A percentile compares a stretch with the other conserved stretches of the same genome.
Conservation (phyloP, 2,113 vertebrate genomes). For the Orientallactaga bullata region DNA sequence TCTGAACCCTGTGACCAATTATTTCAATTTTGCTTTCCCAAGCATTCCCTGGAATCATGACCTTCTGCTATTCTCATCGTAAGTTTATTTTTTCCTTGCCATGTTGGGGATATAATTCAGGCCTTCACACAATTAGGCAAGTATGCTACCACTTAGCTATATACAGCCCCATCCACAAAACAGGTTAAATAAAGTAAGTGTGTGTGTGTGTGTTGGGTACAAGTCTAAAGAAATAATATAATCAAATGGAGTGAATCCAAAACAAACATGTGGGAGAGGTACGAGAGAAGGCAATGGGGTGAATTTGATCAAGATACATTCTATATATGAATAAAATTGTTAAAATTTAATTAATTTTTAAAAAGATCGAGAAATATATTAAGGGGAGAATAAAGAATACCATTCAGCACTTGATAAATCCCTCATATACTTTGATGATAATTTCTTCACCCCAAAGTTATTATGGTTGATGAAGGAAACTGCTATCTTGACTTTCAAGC, state of each 20-base stretch:
- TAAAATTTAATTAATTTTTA: not conserved
- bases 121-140: not conserved
- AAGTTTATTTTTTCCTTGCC: not conserved
- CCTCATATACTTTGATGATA: slow-evolving; percentile 2
- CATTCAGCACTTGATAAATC: not conserved
- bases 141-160: not conserved
- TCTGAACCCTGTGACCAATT: not conserved
- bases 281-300: no score
- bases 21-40: slow-evolving; percentile 56
- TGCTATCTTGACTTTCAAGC: not conserved
- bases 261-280: not conserved
- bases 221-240: slow-evolving; percentile 49
- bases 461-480: not conserved
- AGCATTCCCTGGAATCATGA: not conserved
- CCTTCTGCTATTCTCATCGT: not conserved
- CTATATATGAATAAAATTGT: no score
- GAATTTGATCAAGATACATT: no score
- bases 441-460: slow-evolving; percentile 15
- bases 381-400: slow-evolving; percentile 11
- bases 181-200: slow-evolving; percentile 5
- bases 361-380: not conserved
- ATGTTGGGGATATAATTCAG: not conserved
- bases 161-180: not conserved
- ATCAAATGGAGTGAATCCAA: not conserved
- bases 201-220: not conserved